Conservation (phyloP, 2,888 invertebrate species). For the Ichneumon xanthorius region DNA sequence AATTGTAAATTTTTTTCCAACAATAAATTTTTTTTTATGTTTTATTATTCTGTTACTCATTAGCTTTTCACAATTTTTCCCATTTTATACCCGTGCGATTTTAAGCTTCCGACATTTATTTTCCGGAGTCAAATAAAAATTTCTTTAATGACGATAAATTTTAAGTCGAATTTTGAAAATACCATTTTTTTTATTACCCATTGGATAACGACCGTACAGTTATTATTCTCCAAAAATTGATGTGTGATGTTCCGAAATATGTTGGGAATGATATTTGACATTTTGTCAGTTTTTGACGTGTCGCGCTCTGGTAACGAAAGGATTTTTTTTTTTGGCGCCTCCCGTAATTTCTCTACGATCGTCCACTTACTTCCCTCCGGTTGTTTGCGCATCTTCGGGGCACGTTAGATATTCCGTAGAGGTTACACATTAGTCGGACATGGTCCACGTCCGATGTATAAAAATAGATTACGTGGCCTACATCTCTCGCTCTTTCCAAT, state of each 20-base stretch:
- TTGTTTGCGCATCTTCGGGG: conserved; percentile 28
- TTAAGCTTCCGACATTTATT: neutral
- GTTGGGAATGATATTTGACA: neutral
- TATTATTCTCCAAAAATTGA: neutral
- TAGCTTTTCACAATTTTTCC: neutral
- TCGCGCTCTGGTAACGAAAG: neutral
- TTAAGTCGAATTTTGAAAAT: neutral
- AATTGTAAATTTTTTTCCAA: neutral
- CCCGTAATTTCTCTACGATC: conserved; percentile 17
- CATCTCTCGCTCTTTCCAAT: conserved; percentile 69
- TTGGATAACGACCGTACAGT: neutral
- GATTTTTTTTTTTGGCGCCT: neutral
- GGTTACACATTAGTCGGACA: conserved; percentile 64
- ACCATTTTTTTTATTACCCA: neutral
- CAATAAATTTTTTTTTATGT: neutral
- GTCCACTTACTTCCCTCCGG: neutral
- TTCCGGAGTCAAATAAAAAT: neutral
- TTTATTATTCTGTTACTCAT: neutral
- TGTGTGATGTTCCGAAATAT: neutral
- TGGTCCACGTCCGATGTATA: conserved; percentile 68
- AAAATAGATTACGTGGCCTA: conserved; percentile 77
- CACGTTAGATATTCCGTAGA: conserved; percentile 52
- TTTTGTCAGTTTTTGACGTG: neutral
- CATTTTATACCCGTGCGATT: neutral
- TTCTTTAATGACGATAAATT: neutral